A percentile compares a stretch with the other conserved stretches of the same genome.
Conservation (phyloP, 2,113 vertebrate species). For the Xyliphius kryptos region DNA sequence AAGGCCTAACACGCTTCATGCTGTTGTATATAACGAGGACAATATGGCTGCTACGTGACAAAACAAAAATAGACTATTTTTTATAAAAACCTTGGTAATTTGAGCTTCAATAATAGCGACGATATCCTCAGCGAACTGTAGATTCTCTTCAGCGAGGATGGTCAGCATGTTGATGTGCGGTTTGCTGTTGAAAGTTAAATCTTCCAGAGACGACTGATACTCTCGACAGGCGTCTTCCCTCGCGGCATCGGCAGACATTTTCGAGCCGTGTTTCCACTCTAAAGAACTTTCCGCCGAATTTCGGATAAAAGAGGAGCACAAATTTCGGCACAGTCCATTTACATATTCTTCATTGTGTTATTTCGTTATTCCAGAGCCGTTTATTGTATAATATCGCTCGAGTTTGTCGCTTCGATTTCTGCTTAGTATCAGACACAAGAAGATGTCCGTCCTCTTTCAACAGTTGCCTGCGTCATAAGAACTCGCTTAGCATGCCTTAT, state of each 20-base stretch:
- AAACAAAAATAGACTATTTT: constrained; percentile 65
- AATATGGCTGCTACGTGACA: constrained; percentile 52
- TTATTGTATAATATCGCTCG: neutral
- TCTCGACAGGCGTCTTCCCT: constrained; percentile 88
- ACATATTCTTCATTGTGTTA: constrained; percentile 33
- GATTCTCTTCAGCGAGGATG: constrained; percentile 98
- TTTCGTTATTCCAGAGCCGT: constrained; percentile 3
- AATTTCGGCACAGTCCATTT: constrained; percentile 38
- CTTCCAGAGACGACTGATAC: constrained; percentile 95
- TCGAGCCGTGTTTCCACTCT: constrained; percentile 40
- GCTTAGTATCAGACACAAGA: constrained; percentile 42
- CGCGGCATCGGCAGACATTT: constrained; percentile 71
- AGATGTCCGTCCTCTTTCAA: constrained; percentile 74
- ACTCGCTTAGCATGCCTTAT: constrained; percentile 29
- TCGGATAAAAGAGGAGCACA: constrained; percentile 4
- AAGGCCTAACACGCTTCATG: no score
- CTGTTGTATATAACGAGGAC: constrained; percentile 26
- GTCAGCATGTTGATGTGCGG: constrained; percentile 99
- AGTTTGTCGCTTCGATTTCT: constrained; percentile 9
- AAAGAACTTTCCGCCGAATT: constrained; percentile 6
- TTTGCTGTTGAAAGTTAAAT: constrained; percentile 99
- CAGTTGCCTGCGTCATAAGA: constrained; percentile 70
- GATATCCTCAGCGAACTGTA: constrained; percentile 99
- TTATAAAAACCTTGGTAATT: constrained; percentile 99
- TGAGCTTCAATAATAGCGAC: constrained; percentile 99